phyloP scores from a whole-genome alignment of 1,140 invertebrate genomes.

The Palaemon carinicauda region DNA sequence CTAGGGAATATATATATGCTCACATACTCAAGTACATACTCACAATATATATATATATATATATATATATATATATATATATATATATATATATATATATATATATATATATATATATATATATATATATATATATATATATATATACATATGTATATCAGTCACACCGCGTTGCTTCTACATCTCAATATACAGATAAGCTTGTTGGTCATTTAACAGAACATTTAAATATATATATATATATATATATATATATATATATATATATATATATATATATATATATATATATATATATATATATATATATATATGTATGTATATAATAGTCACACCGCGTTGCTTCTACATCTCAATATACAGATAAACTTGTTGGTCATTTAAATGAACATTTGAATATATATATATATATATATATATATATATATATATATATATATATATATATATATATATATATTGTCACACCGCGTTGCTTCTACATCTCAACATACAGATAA shows the following conservation, averaged over 20 bases:
- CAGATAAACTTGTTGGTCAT: too few species aligned
- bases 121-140: constrained; percentile 4
- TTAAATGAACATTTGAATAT: too few species aligned
- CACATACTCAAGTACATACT: too few species aligned
- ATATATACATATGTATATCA: neutral
- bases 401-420: too few species aligned
- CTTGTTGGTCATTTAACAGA: too few species aligned
- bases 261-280: neutral
- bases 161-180: too few species aligned
- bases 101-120: constrained; percentile 9
- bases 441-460: too few species aligned
- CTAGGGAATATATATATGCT: neutral
- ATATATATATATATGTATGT: neutral
- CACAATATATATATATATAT: neutral
- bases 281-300: neutral
- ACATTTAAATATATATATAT: neutral
- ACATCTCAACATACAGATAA: too few species aligned
- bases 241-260: neutral
- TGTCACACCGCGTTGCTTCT: too few species aligned
- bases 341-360: too few species aligned
- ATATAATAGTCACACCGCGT: neutral
- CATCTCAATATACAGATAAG: too few species aligned
- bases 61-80: neutral
- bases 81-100: neutral
- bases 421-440: too few species aligned